These are phyloP conservation scores for Tyto alba DNA, from an alignment of 2,113 vertebrate genomes.

Conservation along the genomic window DNA sequence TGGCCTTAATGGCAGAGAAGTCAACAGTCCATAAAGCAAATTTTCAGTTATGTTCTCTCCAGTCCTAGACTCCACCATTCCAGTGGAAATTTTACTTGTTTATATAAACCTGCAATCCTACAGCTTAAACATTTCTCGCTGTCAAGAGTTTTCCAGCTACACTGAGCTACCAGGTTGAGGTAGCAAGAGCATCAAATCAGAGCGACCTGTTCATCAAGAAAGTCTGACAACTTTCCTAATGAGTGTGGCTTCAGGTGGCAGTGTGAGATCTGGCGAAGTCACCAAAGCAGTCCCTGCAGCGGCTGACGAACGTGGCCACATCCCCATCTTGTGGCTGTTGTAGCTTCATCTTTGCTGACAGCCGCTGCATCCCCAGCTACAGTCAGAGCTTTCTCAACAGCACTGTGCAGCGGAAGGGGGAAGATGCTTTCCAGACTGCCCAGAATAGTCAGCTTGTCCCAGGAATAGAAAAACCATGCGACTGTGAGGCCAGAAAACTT, in stretches of 20 bases:
- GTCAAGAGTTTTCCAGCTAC: neutral
- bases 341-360: neutral
- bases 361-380: neutral
- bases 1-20: neutral
- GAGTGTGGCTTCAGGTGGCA: neutral
- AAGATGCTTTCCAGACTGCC: neutral
- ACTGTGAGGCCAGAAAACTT: neutral
- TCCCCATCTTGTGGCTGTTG: slow-evolving; percentile 46
- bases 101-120: neutral
- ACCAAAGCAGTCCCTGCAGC: neutral
- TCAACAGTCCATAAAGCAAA: neutral
- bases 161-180: neutral
- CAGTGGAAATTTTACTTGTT: neutral
- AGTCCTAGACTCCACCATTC: neutral
- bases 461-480: neutral
- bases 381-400: neutral
- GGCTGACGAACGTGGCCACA: neutral
- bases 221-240: neutral
- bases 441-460: neutral
- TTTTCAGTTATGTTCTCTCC: neutral
- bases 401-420: neutral
- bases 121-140: neutral
- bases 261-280: neutral
- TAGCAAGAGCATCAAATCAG: neutral
- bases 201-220: neutral